Evolutionary conservation across 2,888 invertebrate species (phyloP), one percentile per base, ranked within the genome.

Genomic region (Schrankia costaestrigalis): DNA sequence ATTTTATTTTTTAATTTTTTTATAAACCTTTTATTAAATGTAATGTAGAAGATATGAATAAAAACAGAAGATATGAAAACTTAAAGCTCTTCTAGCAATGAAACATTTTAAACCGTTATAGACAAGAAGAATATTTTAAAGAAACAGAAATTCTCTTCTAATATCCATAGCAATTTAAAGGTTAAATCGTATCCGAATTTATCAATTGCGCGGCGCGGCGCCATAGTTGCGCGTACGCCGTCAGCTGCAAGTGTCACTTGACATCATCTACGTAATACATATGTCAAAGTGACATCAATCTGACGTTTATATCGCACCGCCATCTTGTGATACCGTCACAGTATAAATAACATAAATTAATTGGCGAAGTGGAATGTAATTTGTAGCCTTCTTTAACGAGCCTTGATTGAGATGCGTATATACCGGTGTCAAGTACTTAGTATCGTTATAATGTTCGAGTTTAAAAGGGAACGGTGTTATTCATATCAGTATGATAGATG

Each of bases 211-310:
- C 25, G 35, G 34, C 35, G 35, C 28, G n/a, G n/a, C n/a, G n/a
- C 33, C 34, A 14, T 13, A 21, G 13, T 11, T 29, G 34, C 37
- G 29, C 28, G 26, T 15, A 37, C 26, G 32, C 25, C 19, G 7
- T 17, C 7, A 7, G 12, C 12, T 17, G 13, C 29, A 21, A 13
- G 18, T 46, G 45, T 47, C 51, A 40, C 40, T 35, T 37, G 36
- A 37, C 40, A 18, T 60, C 49, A 41, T 45, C 35, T 44, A 47
- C 56, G 56, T 63, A 60, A 66, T 63, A 69, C 56, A 67, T 59
- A 63, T 59, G 66, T 70, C 65, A 66, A 66, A 48, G 68, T 69
- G 68, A 71, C 69, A 71, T 64, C 61, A 68, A 71, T 72, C 62
- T 56, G 56, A 59, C 55, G 54, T 56, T 46, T 59, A 47, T 44